Conservation (phyloP, 2,113 vertebrate species). For the Bettongia penicillata region DNA sequence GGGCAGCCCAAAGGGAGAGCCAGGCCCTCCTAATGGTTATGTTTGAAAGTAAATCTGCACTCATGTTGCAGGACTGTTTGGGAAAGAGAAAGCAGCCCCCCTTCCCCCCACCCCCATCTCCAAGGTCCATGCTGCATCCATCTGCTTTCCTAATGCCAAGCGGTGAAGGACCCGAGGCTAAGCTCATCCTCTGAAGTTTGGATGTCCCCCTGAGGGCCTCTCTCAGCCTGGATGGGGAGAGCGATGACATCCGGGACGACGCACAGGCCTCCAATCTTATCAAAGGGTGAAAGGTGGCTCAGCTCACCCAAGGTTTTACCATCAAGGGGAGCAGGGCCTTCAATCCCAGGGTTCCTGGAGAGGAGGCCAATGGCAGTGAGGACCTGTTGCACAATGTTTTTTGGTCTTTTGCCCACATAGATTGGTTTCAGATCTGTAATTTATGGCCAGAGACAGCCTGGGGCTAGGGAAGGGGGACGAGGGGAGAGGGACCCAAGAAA, state of each 20-base stretch:
- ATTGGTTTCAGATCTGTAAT: conserved; percentile 79
- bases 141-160: neutral
- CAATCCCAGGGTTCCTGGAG: conserved; percentile 57
- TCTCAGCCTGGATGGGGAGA: neutral
- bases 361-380: conserved; percentile 63
- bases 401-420: conserved; percentile 77
- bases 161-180: neutral
- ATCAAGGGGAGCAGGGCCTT: conserved; percentile 40
- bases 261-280: conserved; percentile 49
- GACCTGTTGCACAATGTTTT: conserved; percentile 80
- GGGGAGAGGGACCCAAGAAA: conserved; percentile 61
- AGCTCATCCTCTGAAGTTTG: neutral
- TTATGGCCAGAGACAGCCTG: conserved; percentile 81
- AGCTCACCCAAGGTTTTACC: conserved; percentile 46
- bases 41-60: conserved; percentile 45
- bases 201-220: neutral
- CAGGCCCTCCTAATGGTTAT: conserved; percentile 38
- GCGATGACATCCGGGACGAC: conserved; percentile 34
- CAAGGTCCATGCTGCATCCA: neutral
- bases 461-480: conserved; percentile 69
- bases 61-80: neutral
- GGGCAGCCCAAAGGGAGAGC: conserved; percentile 45
- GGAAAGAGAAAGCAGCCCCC: neutral
- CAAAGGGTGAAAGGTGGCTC: conserved; percentile 28
- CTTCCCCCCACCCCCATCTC: neutral